Conservation (phyloP, 2,113 vertebrate species). For the Gallinago media region DNA sequence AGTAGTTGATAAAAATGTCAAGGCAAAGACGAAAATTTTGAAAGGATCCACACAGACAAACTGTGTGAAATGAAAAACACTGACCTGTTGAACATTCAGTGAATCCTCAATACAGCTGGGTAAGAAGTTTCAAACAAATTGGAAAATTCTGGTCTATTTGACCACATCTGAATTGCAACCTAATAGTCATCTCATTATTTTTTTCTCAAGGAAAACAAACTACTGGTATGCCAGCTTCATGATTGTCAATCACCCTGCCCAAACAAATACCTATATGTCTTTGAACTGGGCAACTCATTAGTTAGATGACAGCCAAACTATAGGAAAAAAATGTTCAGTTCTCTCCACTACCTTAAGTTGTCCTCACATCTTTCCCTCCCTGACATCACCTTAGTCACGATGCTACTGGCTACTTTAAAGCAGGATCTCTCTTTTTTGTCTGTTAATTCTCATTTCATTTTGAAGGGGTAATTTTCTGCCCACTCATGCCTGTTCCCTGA, state of each 20-base stretch:
- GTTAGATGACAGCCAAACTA: neutral
- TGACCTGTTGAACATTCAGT: neutral
- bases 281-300: neutral
- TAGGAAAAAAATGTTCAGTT: neutral
- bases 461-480: neutral
- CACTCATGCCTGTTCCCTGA: neutral
- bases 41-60: neutral
- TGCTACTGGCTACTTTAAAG: neutral
- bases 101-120: neutral
- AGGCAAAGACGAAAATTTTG: neutral
- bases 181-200: neutral
- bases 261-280: neutral
- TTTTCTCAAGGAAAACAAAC: neutral
- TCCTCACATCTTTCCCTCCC: neutral
- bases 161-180: neutral
- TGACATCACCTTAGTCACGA: neutral
- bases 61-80: neutral
- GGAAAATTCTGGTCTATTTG: neutral
- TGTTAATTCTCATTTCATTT: neutral
- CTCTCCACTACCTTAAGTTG: neutral
- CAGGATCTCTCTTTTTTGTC: neutral
- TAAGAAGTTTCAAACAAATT: neutral
- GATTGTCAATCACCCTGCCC: rapidly evolving
- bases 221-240: neutral
- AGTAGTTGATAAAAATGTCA: neutral